Conservation (phyloP, 2,113 vertebrate species). For the Narcine bancroftii region DNA sequence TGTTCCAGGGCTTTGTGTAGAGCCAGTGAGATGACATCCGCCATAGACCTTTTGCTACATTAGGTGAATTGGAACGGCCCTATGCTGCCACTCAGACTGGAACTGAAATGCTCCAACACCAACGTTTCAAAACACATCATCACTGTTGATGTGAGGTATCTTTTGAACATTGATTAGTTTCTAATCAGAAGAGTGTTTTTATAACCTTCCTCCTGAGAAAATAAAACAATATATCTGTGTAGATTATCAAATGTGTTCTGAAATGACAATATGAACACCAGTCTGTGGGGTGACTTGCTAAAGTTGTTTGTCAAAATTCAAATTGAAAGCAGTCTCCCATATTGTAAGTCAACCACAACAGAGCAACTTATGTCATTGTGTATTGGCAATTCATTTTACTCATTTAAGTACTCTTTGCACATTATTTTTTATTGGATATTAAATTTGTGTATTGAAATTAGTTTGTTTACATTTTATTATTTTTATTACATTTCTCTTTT, state of each 20-base stretch:
- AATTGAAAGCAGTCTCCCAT: not conserved
- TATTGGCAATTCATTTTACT: not conserved
- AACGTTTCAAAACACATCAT: too few relatives aligned
- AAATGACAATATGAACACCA: not conserved
- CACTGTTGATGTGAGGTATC: not conserved
- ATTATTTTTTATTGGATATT: too few relatives aligned
- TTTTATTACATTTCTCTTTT: too few relatives aligned
- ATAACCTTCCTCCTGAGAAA: not conserved
- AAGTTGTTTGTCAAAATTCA: conserved; percentile 14
- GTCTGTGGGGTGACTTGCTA: not conserved
- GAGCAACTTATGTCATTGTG: not conserved
- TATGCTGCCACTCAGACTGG: too few relatives aligned
- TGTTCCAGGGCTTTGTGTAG: too few relatives aligned
- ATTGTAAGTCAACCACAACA: conserved; percentile 1
- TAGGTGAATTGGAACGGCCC: too few relatives aligned
- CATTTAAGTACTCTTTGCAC: too few relatives aligned
- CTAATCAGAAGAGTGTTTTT: not conserved
- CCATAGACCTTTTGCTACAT: too few relatives aligned
- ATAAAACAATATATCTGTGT: not conserved
- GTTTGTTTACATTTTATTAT: too few relatives aligned
- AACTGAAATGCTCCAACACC: too few relatives aligned
- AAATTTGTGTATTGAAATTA: too few relatives aligned
- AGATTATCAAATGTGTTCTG: not conserved
- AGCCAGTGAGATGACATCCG: too few relatives aligned
- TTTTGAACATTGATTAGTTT: conserved; percentile 5